Percentiles rank a stretch among this genome's conserved stretches.
phyloP scores from a whole-genome alignment of 2,888 invertebrate genomes.

The Dasypolia templi region DNA sequence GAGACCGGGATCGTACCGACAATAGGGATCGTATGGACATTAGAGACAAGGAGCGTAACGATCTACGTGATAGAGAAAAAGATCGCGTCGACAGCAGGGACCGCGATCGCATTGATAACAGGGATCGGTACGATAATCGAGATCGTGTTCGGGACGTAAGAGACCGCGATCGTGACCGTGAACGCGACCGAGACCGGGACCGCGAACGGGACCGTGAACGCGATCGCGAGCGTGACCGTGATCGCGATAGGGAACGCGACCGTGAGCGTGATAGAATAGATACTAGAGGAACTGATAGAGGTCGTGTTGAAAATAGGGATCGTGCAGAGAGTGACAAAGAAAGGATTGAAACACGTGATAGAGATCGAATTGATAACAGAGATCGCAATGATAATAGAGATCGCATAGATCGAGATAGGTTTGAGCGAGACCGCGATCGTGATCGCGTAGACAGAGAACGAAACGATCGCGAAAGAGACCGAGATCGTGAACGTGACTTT shows the following conservation, averaged over 20 bases:
- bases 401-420: slow-evolving; percentile 73
- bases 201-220: slow-evolving; percentile 82
- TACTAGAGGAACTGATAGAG: slow-evolving; percentile 61
- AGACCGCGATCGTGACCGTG: slow-evolving; percentile 67
- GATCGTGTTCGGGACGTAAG: slow-evolving; percentile 74
- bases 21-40: slow-evolving; percentile 78
- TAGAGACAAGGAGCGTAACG: slow-evolving; percentile 79
- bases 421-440: slow-evolving; percentile 76
- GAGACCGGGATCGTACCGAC: slow-evolving; percentile 74
- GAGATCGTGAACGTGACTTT: slow-evolving; percentile 79
- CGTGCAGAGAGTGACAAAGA: slow-evolving; percentile 66
- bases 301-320: slow-evolving; percentile 73
- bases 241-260: slow-evolving; percentile 65
- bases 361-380: slow-evolving; percentile 81
- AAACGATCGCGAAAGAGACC: slow-evolving; percentile 76
- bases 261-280: slow-evolving; percentile 77
- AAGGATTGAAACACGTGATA: slow-evolving; percentile 62
- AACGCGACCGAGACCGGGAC: slow-evolving; percentile 67
- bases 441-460: slow-evolving; percentile 70
- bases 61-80: slow-evolving; percentile 72
- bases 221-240: slow-evolving; percentile 81
- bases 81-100: slow-evolving; percentile 66
- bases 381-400: slow-evolving; percentile 69
- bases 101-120: slow-evolving; percentile 83
- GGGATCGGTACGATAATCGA: slow-evolving; percentile 72